A percentile compares a stretch with the other conserved stretches of the same genome.
Evolutionary conservation across 2,888 invertebrate species (phyloP).

Genomic region (Drosophila neoperkinsi): DNA sequence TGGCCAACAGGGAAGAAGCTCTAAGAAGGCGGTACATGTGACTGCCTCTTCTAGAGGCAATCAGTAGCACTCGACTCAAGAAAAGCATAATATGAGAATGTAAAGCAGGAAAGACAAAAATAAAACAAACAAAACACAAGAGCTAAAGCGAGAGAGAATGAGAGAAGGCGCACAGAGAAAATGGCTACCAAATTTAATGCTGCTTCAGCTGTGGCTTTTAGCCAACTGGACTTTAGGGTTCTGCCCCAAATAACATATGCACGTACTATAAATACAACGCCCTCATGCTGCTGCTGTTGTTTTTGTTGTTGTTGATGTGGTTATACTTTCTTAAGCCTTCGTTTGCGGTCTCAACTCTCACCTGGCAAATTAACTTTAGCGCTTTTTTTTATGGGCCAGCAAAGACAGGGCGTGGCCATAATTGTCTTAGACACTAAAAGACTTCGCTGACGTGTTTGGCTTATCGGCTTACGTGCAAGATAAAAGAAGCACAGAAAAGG

Average conservation of each 20-base stretch:
- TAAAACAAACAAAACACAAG: constrained; percentile 3
- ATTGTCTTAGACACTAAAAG: constrained; percentile 53
- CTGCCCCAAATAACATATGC: constrained; percentile 41
- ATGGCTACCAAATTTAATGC: constrained; percentile 61
- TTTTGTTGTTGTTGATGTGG: constrained; percentile 7
- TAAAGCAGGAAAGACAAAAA: constrained; percentile 53
- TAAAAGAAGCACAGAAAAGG: constrained; percentile 24
- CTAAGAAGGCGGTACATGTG: constrained; percentile 58
- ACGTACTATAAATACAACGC: constrained; percentile 59
- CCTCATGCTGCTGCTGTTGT: constrained; percentile 37
- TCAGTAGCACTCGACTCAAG: constrained; percentile 58
- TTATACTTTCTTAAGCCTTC: constrained; percentile 17
- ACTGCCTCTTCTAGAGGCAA: constrained; percentile 52
- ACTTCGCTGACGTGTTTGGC: constrained; percentile 7
- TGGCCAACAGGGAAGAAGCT: constrained; percentile 62
- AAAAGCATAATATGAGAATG: constrained; percentile 60
- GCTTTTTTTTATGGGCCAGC: constrained; percentile 49
- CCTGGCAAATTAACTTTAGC: constrained; percentile 57
- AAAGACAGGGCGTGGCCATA: constrained; percentile 66
- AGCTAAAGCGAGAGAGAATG: constrained; percentile 1
- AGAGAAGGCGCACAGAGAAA: constrained; percentile 33
- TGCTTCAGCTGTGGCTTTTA: constrained; percentile 20
- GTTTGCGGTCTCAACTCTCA: constrained; percentile 45
- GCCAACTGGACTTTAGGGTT: constrained; percentile 57
- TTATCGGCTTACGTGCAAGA: constrained; percentile 53